These are phyloP conservation scores for Oceanodroma tethys DNA, from an alignment of 2,113 vertebrate species.

Conservation along the genomic window DNA sequence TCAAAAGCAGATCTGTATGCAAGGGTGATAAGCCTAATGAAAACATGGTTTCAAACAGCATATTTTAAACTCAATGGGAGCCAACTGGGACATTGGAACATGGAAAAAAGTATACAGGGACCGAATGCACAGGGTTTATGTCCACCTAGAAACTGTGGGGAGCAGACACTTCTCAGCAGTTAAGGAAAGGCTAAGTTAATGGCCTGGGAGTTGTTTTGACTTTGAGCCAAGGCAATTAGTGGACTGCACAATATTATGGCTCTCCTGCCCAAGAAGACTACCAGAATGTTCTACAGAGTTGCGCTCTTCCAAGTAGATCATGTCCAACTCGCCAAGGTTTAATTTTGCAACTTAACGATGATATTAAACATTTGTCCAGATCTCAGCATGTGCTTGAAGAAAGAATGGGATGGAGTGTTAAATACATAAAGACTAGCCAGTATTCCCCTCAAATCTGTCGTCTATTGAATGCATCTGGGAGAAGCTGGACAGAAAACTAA, in stretches of 20 bases:
- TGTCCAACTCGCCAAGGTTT: slow-evolving; percentile 26
- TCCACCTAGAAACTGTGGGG: neutral
- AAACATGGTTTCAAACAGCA: slow-evolving; percentile 28
- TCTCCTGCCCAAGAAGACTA: neutral
- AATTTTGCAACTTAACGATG: slow-evolving; percentile 46
- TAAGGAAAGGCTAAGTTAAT: neutral
- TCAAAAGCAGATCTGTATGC: slow-evolving; percentile 18
- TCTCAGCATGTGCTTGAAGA: neutral
- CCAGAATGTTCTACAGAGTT: neutral
- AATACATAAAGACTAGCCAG: neutral
- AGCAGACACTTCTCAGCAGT: neutral
- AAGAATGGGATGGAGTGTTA: slow-evolving; percentile 9
- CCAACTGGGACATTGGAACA: neutral
- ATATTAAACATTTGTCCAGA: slow-evolving; percentile 46
- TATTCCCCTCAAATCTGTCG: slow-evolving; percentile 29
- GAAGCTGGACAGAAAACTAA: slow-evolving; percentile 26
- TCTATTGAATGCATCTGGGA: slow-evolving; percentile 7
- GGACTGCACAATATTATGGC: neutral
- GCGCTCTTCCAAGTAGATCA: neutral
- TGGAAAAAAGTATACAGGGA: neutral
- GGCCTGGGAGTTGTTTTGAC: neutral
- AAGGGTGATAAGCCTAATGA: slow-evolving; percentile 42
- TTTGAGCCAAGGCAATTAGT: neutral
- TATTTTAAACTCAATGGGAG: slow-evolving; percentile 35
- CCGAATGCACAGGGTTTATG: neutral